Conservation (phyloP, 53 echinoderm and acorn worm genomes). For the Patiria pectinifera region DNA sequence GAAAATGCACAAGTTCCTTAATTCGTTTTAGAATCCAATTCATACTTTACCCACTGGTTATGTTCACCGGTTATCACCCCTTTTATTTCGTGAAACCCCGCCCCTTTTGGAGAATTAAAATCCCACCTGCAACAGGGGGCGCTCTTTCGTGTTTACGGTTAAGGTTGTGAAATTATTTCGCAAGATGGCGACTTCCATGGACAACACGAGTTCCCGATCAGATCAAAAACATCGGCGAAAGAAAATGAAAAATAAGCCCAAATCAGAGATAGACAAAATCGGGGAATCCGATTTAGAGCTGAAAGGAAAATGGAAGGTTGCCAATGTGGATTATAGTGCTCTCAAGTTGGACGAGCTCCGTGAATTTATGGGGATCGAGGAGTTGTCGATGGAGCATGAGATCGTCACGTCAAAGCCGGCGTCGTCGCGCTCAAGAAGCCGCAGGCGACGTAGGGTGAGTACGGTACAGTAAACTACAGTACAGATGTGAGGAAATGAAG, state of each 20-base stretch:
- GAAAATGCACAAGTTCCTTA: no score
- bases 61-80: no score
- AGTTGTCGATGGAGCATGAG: constrained; percentile 57
- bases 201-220: neutral
- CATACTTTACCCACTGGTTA: no score
- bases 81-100: no score
- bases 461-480: neutral
- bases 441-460: constrained; percentile 13
- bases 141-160: constrained; percentile 1
- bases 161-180: neutral
- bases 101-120: no score
- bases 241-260: constrained; percentile 18
- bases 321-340: constrained; percentile 70
- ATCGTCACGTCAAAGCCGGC: neutral
- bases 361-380: constrained; percentile 86
- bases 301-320: constrained; percentile 78
- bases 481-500: no score
- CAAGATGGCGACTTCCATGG: constrained; percentile 63
- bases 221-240: constrained; percentile 2
- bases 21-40: no score
- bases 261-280: neutral
- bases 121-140: neutral
- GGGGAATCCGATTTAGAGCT: constrained; percentile 22
- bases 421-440: neutral
- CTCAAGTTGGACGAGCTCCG: constrained; percentile 76